Base-by-base conservation (phyloP, 2,113 vertebrate species). In the Triplophysa tibetana region DNA sequence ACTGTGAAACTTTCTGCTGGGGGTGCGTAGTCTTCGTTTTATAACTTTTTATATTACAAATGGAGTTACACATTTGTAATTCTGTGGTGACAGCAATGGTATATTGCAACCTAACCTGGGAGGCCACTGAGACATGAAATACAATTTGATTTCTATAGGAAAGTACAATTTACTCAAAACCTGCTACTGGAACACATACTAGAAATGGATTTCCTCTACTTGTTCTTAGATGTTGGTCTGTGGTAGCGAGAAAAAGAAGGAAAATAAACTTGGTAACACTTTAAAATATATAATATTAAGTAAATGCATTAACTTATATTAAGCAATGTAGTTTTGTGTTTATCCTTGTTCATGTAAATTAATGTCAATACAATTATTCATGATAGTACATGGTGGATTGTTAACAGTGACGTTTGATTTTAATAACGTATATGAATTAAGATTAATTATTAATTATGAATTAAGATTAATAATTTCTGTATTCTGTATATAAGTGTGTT, bases 161-260 rank as follows among this genome's bases (percentile, higher is more conserved):
- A 82, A 70, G 33, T 62, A 65, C 76, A 68, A 43, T 63, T 67
- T 79, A 41, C 64, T 67, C 33, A 60, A 60, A 50, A 17, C 75
- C 67, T 54, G 69, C 70, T 48, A 41, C 76, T 54, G 29, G 65
- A 72, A 60, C 52, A 62, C 38, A 70, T 56, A 29, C 29, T n/a
- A 64, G 43, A 38, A 72, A 48, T 77, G 48, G 38, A 26, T 29
- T 81, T 77, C 52, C 62, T 45, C 58, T 33, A 41, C 17, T 19
- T 64, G 61, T 24, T 45, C 38, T 61, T 33, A 61, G 29, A 43
- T 61, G 56, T 24, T 24, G 21, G n/a, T 38, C 70, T 41, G 17
- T 60, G 29, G 11, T 38, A 73, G 29, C 4, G 8, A 19, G 1
- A 21, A 56, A n/a, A n/a, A 13, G 16, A 52, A 13, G 14, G 16